Evolutionary conservation across 1,140 invertebrate species (phyloP), one percentile per base, ranked within the genome.

Genomic region (Achatina immaculata): DNA sequence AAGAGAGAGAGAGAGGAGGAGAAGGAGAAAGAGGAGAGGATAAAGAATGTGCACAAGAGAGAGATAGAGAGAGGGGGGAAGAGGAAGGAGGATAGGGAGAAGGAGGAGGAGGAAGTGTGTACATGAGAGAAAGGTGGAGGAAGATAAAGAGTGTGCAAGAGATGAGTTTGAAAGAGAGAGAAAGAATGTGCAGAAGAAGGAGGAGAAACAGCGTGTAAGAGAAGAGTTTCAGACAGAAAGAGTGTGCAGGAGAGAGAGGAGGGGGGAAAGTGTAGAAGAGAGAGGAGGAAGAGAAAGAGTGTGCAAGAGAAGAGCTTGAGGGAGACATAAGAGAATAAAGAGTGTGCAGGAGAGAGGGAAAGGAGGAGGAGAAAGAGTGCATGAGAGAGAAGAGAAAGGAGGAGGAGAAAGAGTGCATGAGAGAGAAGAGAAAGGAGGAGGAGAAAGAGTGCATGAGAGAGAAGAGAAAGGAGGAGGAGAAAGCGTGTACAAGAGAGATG

Each of bases 221-320:
- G 34, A 48, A 68, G 40, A 68, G 65, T 28, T 55, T 42, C 31
- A 78, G 77, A 78, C 58, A 78, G 62, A 78, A 7, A 78, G 40
- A 78, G 58, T 4, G 45, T 6, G 72, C 11, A 42, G 31, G 72
- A 36, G 72, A 36, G 72, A 74, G 72, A 51, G 69, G 34, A 40
- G 34, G 11, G 16, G 40, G 68, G 62, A 78, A 1, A 68, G 62
- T 40, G 34, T 2, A 42, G 11, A 34, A 38, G 19, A 72, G 34
- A 38, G 31, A n/a, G n/a, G 6, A 72, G 31, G 69, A 16, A 72
- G 19, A 14, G 9, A 31, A 43, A 68, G n/a, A n/a, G n/a, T n/a
- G n/a, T n/a, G n/a, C n/a, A n/a, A 72, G 31, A 38, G 69, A 38
- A 34, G 36, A 36, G 36, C 4, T 6, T 11, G 36, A 36, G 36